Conservation (phyloP, 2,888 invertebrate genomes). For the Mactromeris polynyma region DNA sequence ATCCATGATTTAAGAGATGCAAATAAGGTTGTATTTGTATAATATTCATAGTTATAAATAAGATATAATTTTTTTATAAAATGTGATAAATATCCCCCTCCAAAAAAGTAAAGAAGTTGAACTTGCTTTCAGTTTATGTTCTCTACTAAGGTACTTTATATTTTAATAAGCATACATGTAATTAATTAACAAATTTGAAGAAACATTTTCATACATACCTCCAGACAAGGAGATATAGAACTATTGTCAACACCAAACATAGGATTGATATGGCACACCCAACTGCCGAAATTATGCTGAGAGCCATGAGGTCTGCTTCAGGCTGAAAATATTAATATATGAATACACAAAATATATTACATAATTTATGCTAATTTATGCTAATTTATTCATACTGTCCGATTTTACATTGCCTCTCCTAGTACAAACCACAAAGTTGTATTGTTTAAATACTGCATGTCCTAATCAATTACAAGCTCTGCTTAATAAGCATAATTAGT, state of each 20-base stretch:
- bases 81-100: too few species aligned
- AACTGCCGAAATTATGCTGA: conserved; percentile 74
- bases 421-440: background rate
- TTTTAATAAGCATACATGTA: background rate
- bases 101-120: too few species aligned
- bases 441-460: background rate
- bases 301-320: conserved; percentile 47
- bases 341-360: background rate
- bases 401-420: background rate
- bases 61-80: too few species aligned
- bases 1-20: too few species aligned
- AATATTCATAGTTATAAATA: too few species aligned
- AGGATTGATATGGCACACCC: conserved; percentile 76
- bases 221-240: conserved; percentile 72
- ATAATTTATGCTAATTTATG: background rate
- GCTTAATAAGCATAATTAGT: background rate
- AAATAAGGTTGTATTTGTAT: too few species aligned
- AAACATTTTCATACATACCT: conserved; percentile 57
- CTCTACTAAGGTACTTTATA: too few species aligned
- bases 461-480: background rate
- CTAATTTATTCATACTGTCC: background rate
- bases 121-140: too few species aligned
- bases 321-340: conserved; percentile 51
- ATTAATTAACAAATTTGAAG: background rate
- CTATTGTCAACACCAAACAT: conserved; percentile 72